Evolutionary conservation across 2,888 invertebrate genomes (phyloP), one percentile per base, ranked within the genome.

Genomic region (Hirtodrosophila duncani): DNA sequence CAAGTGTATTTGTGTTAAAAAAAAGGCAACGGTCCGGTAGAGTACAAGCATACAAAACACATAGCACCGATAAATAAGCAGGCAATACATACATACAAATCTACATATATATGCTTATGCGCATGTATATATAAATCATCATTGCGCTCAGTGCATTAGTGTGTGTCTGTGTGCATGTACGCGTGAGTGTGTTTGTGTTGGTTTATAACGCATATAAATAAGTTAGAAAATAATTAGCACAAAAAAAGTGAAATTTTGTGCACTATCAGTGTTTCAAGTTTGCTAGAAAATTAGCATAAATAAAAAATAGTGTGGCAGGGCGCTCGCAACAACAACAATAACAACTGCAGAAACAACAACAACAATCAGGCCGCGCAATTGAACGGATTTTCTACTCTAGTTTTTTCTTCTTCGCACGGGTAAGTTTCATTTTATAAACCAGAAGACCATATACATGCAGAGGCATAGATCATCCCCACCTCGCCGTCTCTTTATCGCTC

Each of bases 1-100:
- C 68, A 63, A 75, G 79, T 74, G 74, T 74, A 60, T 69, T 74
- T 36, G 74, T 75, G 75, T 69, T 68, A 44, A 68, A 63, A 31
- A 48, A 46, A 50, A 44, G 34, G 45, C 39, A 33, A 6, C 7
- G 11, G 33, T 30, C 30, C 16, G 16, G 14, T 10, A 13, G 16
- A 45, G 41, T 33, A 41, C 31, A 31, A 20, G 20, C 20, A 7
- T 20, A 20, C 7, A 33, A 20, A 42, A 34, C 44, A 39, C 52
- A 52, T 37, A 52, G 34, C 23, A 23, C 49, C 8, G 46, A 46
- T 24, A 37, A 24, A 42, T 43, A 49, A 29, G 18, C 13, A 20
- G 37, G 34, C n/a, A n/a, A 20, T 44, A 36, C 14, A 39, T 31
- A 53, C 14, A 37, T 50, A 52, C 14, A 43, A 16, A 45, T 61